Conservation (phyloP, 2,113 vertebrate genomes). For the Malurus elegans region DNA sequence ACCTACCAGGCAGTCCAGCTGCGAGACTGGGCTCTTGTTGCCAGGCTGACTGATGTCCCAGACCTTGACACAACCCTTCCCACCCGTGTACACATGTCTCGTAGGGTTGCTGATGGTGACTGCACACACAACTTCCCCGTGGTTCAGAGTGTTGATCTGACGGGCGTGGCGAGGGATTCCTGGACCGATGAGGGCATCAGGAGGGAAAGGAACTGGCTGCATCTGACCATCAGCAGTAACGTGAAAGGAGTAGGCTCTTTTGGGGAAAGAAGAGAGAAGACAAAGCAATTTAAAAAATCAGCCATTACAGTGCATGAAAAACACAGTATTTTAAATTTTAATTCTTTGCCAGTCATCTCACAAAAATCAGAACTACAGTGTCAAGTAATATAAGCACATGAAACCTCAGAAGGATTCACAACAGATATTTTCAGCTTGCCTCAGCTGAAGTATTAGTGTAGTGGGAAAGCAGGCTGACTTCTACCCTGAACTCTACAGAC, state of each 20-base stretch:
- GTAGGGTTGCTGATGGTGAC: constrained; percentile 87
- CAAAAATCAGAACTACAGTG: neutral
- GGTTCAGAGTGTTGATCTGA: constrained; percentile 84
- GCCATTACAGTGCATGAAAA: neutral
- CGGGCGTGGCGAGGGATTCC: constrained; percentile 83
- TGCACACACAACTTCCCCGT: constrained; percentile 82
- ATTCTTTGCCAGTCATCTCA: neutral
- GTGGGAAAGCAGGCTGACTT: neutral
- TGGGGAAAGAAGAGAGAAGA: neutral
- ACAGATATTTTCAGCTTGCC: neutral
- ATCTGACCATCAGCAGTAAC: constrained; percentile 85
- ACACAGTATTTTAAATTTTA: neutral
- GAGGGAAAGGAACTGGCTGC: constrained; percentile 84
- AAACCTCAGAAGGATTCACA: neutral
- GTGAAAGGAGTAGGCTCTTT: constrained; percentile 84
- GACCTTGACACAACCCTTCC: constrained; percentile 84
- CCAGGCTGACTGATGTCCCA: constrained; percentile 85
- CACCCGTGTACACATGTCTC: constrained; percentile 80
- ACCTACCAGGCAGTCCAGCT: constrained; percentile 84
- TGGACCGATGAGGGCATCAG: constrained; percentile 82
- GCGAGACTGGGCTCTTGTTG: constrained; percentile 85
- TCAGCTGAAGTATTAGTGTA: neutral
- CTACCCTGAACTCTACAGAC: neutral
- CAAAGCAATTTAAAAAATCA: neutral
- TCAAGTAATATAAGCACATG: neutral